Evolutionary conservation across 1,140 invertebrate genomes (phyloP).

Genomic region (Aphidius gifuensis): DNA sequence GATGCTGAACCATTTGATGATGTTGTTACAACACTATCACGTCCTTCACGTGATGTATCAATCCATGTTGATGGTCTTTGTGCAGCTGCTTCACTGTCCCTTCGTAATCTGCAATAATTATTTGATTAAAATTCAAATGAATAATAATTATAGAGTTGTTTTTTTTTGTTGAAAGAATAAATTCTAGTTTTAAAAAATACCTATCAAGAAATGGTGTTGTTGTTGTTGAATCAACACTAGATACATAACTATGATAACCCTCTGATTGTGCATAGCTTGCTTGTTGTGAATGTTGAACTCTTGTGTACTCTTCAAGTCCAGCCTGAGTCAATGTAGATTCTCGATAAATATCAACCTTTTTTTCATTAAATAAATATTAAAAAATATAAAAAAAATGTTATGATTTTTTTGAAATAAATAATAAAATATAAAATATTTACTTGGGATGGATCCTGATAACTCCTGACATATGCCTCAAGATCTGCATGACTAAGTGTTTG

Average conservation of each 20-base stretch:
- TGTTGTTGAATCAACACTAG: conserved; percentile 73
- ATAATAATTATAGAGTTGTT: conserved; percentile 2
- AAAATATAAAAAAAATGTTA: neutral
- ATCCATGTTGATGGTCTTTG: conserved; percentile 55
- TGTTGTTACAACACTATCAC: conserved; percentile 68
- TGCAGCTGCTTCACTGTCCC: conserved; percentile 62
- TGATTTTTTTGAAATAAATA: conserved; percentile 19
- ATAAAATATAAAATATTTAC: conserved; percentile 39
- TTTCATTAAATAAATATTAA: neutral
- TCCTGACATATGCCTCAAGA: conserved; percentile 56
- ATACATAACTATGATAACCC: conserved; percentile 79
- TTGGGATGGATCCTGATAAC: conserved; percentile 55
- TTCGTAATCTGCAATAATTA: conserved; percentile 49
- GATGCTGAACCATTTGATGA: conserved; percentile 69
- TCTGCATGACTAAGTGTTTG: conserved; percentile 56
- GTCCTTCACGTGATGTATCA: conserved; percentile 55
- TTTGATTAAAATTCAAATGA: neutral
- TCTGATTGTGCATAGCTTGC: conserved; percentile 77
- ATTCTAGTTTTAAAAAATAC: conserved; percentile 39
- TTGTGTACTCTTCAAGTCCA: conserved; percentile 69
- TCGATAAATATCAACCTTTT: conserved; percentile 48
- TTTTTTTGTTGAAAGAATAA: no score
- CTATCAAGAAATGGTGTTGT: conserved; percentile 76
- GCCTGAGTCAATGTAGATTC: conserved; percentile 60
- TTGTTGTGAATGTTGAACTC: conserved; percentile 71